These are phyloP conservation scores for Parotocinclus haroldoi DNA, from an alignment of 2,797 vertebrate species.

Conservation along the genomic window DNA sequence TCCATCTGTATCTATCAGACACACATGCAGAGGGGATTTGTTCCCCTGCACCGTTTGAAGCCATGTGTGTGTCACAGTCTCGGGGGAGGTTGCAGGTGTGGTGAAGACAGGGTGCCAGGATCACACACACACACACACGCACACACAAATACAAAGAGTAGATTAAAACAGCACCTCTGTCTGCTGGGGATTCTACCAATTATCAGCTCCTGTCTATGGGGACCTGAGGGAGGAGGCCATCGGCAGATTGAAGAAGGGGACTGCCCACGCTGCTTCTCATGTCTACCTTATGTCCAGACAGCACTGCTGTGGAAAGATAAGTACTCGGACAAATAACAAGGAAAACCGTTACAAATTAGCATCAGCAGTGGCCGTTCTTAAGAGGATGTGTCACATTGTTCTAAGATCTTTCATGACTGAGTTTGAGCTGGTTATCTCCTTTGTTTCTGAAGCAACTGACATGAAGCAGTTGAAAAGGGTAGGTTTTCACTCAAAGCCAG, in stretches of 20 bases:
- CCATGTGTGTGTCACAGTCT: constrained; percentile 49
- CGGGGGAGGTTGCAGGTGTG: constrained; percentile 61
- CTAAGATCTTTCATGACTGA: constrained; percentile 54
- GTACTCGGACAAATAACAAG: constrained; percentile 52
- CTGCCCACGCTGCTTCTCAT: constrained; percentile 52
- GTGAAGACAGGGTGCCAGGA: constrained; percentile 59
- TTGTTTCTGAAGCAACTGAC: constrained; percentile 56
- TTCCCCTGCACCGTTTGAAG: constrained; percentile 55
- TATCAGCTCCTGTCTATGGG: constrained; percentile 64
- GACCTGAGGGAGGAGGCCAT: constrained; percentile 51
- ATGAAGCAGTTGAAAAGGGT: constrained; percentile 47
- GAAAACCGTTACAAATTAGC: constrained; percentile 60
- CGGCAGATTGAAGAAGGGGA: constrained; percentile 23
- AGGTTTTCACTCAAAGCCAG: constrained; percentile 51
- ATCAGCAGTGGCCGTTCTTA: constrained; percentile 51
- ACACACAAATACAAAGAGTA: constrained; percentile 66
- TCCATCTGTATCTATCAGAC: constrained; percentile 14
- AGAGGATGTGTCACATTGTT: constrained; percentile 45
- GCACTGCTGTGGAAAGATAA: constrained; percentile 72
- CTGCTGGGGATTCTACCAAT: constrained; percentile 75
- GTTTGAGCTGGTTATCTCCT: constrained; percentile 57
- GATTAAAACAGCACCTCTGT: constrained; percentile 67
- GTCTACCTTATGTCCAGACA: constrained; percentile 54
- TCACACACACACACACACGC: constrained; percentile 60
- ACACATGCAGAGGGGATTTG: constrained; percentile 42